phyloP scores from a whole-genome alignment of 2,797 vertebrate species.

The Phoebastria nigripes region DNA sequence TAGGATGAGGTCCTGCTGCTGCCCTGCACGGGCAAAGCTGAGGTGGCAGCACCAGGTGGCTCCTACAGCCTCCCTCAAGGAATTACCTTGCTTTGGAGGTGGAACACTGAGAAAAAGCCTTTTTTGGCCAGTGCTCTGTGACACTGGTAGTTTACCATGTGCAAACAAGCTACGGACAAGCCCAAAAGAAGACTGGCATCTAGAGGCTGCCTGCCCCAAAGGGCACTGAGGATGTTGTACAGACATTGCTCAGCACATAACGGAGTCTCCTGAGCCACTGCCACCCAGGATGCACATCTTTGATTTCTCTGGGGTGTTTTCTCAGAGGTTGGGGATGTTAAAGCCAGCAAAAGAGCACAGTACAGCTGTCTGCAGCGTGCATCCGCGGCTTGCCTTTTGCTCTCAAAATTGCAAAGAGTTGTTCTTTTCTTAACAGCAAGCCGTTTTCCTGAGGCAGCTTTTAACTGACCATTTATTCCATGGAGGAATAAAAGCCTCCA shows the following conservation, averaged over 20 bases:
- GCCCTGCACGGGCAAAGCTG: neutral
- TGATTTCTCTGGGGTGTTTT: neutral
- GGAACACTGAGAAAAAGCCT: neutral
- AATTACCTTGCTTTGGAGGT: neutral
- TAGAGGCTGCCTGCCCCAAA: neutral
- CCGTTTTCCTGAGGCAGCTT: neutral
- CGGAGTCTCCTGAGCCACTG: neutral
- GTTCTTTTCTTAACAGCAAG: neutral
- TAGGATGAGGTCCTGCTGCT: neutral
- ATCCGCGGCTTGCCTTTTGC: neutral
- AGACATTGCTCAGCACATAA: neutral
- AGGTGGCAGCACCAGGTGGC: neutral
- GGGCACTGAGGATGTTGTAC: neutral
- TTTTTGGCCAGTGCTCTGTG: neutral
- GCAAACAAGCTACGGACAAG: neutral
- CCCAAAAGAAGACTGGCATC: neutral
- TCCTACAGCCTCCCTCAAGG: neutral
- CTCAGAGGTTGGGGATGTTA: fast-evolving
- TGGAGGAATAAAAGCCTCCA: neutral
- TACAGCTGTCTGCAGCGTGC: neutral
- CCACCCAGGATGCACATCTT: neutral
- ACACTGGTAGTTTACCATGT: fast-evolving
- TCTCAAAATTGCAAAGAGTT: neutral
- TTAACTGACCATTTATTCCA: neutral
- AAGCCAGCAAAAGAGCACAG: neutral